phyloP scores from a whole-genome alignment of 2,113 vertebrate genomes.

The Spilogale gracilis region DNA sequence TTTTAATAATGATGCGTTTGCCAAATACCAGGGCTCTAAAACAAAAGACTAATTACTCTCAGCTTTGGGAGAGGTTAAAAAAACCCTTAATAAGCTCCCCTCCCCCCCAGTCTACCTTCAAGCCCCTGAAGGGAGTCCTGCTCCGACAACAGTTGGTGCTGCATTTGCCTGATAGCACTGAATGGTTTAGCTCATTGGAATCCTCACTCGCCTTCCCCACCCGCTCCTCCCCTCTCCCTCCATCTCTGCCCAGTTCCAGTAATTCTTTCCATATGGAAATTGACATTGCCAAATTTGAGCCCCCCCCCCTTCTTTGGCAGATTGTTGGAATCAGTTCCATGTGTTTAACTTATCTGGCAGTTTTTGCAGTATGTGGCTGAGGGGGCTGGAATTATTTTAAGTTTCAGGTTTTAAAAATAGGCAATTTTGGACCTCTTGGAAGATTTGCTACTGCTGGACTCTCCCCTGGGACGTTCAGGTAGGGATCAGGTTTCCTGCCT shows the following conservation, averaged over 20 bases:
- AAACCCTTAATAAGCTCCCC: background rate
- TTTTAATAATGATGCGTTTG: background rate
- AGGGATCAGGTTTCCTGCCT: background rate
- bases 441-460: constrained; percentile 37
- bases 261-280: constrained; percentile 29
- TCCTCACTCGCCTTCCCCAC: fast-evolving
- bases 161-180: background rate
- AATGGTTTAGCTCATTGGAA: background rate
- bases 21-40: background rate
- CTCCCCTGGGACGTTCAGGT: background rate
- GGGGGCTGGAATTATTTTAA: constrained; percentile 56
- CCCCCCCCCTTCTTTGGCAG: background rate
- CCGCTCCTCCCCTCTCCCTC: background rate
- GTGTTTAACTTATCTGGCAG: background rate
- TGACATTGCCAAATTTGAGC: background rate
- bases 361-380: background rate
- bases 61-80: background rate
- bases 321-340: background rate
- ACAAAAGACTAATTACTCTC: background rate
- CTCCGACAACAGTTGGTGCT: fast-evolving
- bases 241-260: fast-evolving
- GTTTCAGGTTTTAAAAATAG: constrained; percentile 60
- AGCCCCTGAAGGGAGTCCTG: background rate
- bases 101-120: background rate
- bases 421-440: constrained; percentile 20